These are phyloP conservation scores for Biston stratarius DNA, from an alignment of 2,888 invertebrate genomes.

Conservation along the genomic window DNA sequence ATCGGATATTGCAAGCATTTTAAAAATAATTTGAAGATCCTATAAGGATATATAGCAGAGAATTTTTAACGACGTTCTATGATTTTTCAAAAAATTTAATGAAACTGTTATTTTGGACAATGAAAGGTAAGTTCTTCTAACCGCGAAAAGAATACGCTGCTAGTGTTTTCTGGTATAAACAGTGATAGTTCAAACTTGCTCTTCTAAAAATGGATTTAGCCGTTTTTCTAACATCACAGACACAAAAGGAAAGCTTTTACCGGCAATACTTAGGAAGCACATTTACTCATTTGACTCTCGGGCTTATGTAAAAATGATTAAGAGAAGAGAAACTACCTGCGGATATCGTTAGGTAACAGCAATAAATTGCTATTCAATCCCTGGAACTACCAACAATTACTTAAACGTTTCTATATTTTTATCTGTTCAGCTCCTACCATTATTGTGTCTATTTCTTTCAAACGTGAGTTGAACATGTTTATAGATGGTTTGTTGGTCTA, in stretches of 20 bases:
- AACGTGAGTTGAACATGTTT: constrained; percentile 35
- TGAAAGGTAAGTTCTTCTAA: too few relatives aligned
- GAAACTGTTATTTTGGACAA: too few relatives aligned
- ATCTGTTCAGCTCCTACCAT: constrained; percentile 19
- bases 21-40: not conserved
- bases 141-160: too few relatives aligned
- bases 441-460: constrained; percentile 43
- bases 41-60: not conserved
- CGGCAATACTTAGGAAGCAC: too few relatives aligned
- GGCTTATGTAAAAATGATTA: not conserved
- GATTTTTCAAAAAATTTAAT: too few relatives aligned
- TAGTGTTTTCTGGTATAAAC: too few relatives aligned
- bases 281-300: not conserved
- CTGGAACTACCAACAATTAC: constrained; percentile 24
- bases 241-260: too few relatives aligned
- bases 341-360: constrained; percentile 57
- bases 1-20: constrained; percentile 12
- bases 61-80: too few relatives aligned
- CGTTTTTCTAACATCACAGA: too few relatives aligned
- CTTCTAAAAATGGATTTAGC: too few relatives aligned
- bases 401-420: constrained; percentile 11
- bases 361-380: constrained; percentile 41
- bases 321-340: not conserved
- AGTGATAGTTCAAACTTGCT: too few relatives aligned
- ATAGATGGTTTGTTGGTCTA: constrained; percentile 36